phyloP scores from a whole-genome alignment of 2,113 vertebrate genomes.

The Okapia johnstoni region DNA sequence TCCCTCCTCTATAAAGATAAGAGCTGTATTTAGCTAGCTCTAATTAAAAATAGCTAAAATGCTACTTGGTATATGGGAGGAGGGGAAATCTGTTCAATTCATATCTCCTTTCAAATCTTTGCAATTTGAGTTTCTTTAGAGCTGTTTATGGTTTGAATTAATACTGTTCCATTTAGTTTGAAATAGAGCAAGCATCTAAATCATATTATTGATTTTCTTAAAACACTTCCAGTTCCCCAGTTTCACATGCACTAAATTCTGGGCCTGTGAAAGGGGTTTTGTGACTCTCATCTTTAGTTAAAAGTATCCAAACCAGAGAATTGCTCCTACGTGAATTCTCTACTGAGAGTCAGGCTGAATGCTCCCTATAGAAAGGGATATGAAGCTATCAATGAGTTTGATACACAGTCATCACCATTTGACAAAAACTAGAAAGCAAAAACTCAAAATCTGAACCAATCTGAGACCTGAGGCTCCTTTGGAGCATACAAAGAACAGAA shows the following conservation, averaged over 20 bases:
- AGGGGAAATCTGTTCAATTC: neutral
- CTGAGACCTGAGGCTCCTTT: neutral
- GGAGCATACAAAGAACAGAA: neutral
- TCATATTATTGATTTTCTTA: constrained; percentile 49
- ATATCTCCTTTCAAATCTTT: constrained; percentile 39
- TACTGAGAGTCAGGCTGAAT: neutral
- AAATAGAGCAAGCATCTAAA: constrained; percentile 53
- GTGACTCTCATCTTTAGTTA: constrained; percentile 34
- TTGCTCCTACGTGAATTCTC: neutral
- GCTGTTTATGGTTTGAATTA: constrained; percentile 36
- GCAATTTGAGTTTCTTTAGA: constrained; percentile 34
- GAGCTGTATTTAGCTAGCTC: constrained; percentile 39
- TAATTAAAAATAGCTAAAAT: constrained; percentile 63
- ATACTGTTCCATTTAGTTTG: constrained; percentile 20
- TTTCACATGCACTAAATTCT: constrained; percentile 29
- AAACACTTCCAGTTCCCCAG: constrained; percentile 30
- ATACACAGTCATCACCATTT: neutral
- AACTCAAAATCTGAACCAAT: constrained; percentile 5
- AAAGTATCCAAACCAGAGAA: constrained; percentile 15
- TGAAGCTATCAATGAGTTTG: neutral
- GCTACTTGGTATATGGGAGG: neutral
- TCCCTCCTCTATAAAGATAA: constrained; percentile 46
- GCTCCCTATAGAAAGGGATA: neutral
- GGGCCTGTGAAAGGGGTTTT: neutral
- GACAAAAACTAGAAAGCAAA: constrained; percentile 6